Evolutionary conservation across 2,888 invertebrate genomes (phyloP).

Genomic region (Chesias legatella): DNA sequence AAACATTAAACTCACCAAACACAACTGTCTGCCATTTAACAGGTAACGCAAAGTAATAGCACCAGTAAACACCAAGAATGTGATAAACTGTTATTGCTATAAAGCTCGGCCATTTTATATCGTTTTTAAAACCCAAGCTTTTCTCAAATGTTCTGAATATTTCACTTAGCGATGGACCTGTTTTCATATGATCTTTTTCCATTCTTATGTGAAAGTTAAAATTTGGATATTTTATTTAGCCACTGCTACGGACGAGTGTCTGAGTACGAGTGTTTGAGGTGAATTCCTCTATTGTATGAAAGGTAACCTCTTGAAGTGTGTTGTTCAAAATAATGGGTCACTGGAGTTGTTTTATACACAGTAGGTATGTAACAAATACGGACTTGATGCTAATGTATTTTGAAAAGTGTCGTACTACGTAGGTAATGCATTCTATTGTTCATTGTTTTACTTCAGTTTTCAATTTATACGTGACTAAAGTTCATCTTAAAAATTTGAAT

Average conservation of each 20-base stretch:
- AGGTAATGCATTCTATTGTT: constrained; percentile 31
- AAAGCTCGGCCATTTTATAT: constrained; percentile 66
- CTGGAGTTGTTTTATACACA: constrained; percentile 19
- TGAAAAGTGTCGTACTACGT: not conserved
- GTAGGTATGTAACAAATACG: constrained; percentile 14
- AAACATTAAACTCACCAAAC: constrained; percentile 53
- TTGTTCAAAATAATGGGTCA: constrained; percentile 18
- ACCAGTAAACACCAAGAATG: constrained; percentile 62
- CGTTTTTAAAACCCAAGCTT: constrained; percentile 63
- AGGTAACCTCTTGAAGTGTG: constrained; percentile 17
- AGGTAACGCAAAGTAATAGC: constrained; percentile 60
- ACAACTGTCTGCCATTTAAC: constrained; percentile 67
- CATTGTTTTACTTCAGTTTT: constrained; percentile 26
- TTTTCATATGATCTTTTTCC: constrained; percentile 36
- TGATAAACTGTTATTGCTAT: constrained; percentile 61
- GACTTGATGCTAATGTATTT: constrained; percentile 21
- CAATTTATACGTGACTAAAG: no score
- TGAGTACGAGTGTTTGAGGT: constrained; percentile 20
- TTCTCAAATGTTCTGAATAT: constrained; percentile 57
- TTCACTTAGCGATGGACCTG: constrained; percentile 43
- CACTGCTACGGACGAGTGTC: constrained; percentile 15
- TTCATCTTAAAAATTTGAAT: no score
- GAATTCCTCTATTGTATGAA: constrained; percentile 14
- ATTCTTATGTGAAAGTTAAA: constrained; percentile 29
- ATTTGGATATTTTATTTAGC: constrained; percentile 17